These are phyloP conservation scores for Hyposoter dolosus DNA, from an alignment of 2,888 invertebrate genomes.

Conservation along the genomic window DNA sequence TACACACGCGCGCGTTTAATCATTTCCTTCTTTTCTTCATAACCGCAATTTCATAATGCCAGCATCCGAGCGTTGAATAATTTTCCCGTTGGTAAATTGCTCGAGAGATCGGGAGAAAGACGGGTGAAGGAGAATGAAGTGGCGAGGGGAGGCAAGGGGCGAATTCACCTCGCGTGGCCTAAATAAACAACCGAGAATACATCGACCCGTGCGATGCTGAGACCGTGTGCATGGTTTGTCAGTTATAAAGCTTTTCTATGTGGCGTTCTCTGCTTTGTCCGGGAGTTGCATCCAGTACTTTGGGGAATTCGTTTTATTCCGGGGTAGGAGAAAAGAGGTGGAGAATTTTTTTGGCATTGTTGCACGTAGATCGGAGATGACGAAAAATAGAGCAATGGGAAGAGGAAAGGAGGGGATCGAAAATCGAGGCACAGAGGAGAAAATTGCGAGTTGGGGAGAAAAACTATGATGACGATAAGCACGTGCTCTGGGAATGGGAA, in stretches of 20 bases:
- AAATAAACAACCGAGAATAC: conserved; percentile 85
- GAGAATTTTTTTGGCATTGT: conserved; percentile 36
- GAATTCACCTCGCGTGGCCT: conserved; percentile 84
- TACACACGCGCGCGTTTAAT: neutral
- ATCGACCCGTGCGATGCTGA: conserved; percentile 80
- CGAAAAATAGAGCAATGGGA: neutral
- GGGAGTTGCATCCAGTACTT: conserved; percentile 64
- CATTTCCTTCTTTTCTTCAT: conserved; percentile 43
- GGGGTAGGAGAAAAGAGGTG: neutral
- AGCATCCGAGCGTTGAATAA: conserved; percentile 40
- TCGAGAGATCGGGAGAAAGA: conserved; percentile 57
- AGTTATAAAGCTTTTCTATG: conserved; percentile 60
- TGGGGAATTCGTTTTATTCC: conserved; percentile 34
- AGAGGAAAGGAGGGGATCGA: neutral
- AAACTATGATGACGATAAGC: conserved; percentile 42
- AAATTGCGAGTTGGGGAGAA: conserved; percentile 5
- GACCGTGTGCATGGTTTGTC: conserved; percentile 70
- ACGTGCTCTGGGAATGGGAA: conserved; percentile 48
- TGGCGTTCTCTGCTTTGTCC: conserved; percentile 72
- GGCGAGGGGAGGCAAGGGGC: conserved; percentile 59
- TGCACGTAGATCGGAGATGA: conserved; percentile 10
- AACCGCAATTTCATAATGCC: conserved; percentile 43
- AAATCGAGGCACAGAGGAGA: neutral
- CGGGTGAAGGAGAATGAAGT: conserved; percentile 14
- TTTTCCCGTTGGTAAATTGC: conserved; percentile 39